Conservation (phyloP, 2,797 vertebrate species). For the Periophthalmus magnuspinnatus region DNA sequence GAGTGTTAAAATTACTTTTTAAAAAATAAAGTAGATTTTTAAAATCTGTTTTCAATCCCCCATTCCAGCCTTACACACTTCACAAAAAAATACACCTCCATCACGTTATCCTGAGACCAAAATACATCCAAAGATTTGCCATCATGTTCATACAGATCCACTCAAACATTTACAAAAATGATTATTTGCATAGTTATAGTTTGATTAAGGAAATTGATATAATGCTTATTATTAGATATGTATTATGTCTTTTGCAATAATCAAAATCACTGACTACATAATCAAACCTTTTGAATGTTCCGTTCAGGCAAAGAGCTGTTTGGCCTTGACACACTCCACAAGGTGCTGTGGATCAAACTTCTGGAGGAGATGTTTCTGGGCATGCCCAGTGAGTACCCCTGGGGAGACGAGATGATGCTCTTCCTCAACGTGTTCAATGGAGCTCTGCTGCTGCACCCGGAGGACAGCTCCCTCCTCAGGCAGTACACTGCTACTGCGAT, state of each 20-base stretch:
- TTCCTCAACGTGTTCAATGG: conserved; percentile 98
- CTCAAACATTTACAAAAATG: no score
- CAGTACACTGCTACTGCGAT: conserved; percentile 97
- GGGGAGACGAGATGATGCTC: conserved; percentile 99
- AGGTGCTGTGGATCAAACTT: conserved; percentile 98
- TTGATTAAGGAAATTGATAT: no score
- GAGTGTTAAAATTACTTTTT: no score
- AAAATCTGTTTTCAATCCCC: no score
- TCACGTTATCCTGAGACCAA: no score
- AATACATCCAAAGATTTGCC: no score
- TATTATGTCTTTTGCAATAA: not conserved
- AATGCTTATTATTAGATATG: no score
- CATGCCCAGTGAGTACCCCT: conserved; percentile 98
- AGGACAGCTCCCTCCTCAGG: conserved; percentile 94
- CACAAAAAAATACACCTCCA: no score
- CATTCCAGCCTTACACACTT: no score
- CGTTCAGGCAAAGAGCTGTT: conserved; percentile 91
- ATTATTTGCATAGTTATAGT: no score
- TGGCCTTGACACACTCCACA: conserved; percentile 96
- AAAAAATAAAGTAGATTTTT: no score
- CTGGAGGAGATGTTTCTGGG: conserved; percentile 99
- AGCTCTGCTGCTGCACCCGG: conserved; percentile 92
- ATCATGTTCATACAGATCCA: no score
- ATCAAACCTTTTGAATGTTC: not conserved
- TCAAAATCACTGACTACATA: not conserved